Conservation (phyloP, 1,140 invertebrate genomes). For the Drosophila parabipectinata region DNA sequence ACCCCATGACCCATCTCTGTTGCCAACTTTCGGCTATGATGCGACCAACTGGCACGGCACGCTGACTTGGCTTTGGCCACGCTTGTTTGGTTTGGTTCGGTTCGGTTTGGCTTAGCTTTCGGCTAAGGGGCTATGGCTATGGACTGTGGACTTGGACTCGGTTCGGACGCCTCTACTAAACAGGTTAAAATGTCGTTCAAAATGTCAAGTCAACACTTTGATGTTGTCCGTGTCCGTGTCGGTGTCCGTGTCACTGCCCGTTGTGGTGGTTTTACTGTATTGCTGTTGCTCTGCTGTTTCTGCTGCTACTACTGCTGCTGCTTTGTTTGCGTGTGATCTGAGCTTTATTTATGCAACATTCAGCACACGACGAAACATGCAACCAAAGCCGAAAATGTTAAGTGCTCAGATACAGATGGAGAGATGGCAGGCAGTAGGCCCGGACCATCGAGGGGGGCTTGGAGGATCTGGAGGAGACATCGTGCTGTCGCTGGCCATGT, state of each 20-base stretch:
- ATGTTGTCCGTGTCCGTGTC: constrained; percentile 71
- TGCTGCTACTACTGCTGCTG: constrained; percentile 28
- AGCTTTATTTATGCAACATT: constrained; percentile 81
- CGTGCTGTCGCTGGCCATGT: constrained; percentile 67
- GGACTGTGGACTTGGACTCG: constrained; percentile 17
- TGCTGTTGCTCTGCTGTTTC: constrained; percentile 15
- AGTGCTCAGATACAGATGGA: constrained; percentile 57
- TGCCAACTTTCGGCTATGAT: constrained; percentile 58
- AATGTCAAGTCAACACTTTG: constrained; percentile 83
- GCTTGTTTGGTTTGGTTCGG: constrained; percentile 71
- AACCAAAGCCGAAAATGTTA: constrained; percentile 78
- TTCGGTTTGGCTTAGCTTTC: constrained; percentile 5
- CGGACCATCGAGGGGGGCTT: not conserved
- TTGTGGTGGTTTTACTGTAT: constrained; percentile 45
- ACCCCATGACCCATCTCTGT: constrained; percentile 19
- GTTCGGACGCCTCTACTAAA: constrained; percentile 69
- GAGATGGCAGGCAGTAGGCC: constrained; percentile 8
- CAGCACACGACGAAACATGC: constrained; percentile 80
- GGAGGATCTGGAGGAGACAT: constrained; percentile 21
- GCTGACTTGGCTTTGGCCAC: constrained; percentile 72
- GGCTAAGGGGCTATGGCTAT: constrained; percentile 5
- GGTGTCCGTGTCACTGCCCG: constrained; percentile 40
- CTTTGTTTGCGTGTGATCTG: constrained; percentile 80
- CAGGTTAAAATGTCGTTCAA: constrained; percentile 83
- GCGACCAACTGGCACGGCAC: constrained; percentile 62